Base-by-base conservation (phyloP, 35 echinoderm and acorn worm species). In the Lytechinus variegatus region DNA sequence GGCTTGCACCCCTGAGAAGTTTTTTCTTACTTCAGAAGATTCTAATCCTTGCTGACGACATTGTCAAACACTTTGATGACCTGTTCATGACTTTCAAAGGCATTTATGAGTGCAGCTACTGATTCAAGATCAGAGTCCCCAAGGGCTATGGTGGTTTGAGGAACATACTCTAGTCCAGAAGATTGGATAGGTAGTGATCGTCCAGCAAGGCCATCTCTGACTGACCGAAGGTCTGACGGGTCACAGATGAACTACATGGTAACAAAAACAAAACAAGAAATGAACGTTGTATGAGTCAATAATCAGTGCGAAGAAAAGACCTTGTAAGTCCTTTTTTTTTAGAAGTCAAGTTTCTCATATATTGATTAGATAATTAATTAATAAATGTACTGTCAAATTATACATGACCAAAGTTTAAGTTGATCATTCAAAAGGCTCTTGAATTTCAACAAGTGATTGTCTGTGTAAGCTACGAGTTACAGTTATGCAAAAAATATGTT, bases 21-120 rank as follows among this genome's bases (percentile, higher is more conserved):
- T 10, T 60, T 12, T 10, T 0, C 2, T 60, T 10, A 16, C 2
- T 6, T 60, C 10, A 0, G 57, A 16, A 60, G 57, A 9, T 10
- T 60, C 66, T 79, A 93, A 54, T 93, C 92, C 52, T 72, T 88
- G 28, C 94, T 56, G 86, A 86, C 10, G 4, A 97, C 87, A 86
- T 97, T 97, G 88, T 97, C 97, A 96, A 96, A 96, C 1, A 97
- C 95, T 86, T 86, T 96, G 5, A 97, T 61, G 13, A 97, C 97
- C 53, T 97, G 94, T 27, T 87, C 55, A 92, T 96, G 95, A 54
- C 88, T 89, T 56, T 95, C 93, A n/a, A 97, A n/a, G 8, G 51
- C 86, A 27, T 91, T 24, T 11, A 97, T 92, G 53, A 97, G 54
- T 19, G 89, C 52, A 9, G 94, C 93, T 51, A 88, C 94, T 10